phyloP scores from a whole-genome alignment of 1,140 invertebrate species.

The Drosophila azteca region DNA sequence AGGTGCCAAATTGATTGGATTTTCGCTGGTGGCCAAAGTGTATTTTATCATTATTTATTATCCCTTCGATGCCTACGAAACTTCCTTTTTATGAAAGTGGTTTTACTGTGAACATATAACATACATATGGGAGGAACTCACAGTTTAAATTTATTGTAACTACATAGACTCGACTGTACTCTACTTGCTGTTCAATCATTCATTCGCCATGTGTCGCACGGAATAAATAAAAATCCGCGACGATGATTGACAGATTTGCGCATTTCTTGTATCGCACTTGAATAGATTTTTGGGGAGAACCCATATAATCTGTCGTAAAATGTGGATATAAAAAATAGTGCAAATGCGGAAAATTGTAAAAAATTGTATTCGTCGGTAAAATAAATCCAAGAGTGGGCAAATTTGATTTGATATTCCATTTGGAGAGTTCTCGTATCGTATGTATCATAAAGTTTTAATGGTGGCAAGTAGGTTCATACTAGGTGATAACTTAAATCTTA shows the following conservation, averaged over 20 bases:
- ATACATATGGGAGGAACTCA: too few species aligned
- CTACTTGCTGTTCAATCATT: constrained; percentile 16
- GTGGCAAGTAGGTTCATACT: too few species aligned
- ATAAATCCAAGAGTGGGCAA: too few species aligned
- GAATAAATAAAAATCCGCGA: constrained; percentile 24
- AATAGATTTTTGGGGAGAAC: constrained; percentile 21
- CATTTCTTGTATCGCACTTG: constrained; percentile 39
- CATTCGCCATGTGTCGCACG: constrained; percentile 33
- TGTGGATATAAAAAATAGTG: constrained; percentile 33
- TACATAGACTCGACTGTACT: not conserved
- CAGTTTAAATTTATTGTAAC: constrained; percentile 12
- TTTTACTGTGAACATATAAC: not conserved
- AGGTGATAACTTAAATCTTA: too few species aligned
- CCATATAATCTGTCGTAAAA: constrained; percentile 31
- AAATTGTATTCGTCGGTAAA: too few species aligned
- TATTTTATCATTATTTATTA: constrained; percentile 26
- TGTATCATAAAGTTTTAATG: too few species aligned
- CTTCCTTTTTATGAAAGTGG: not conserved
- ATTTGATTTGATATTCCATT: too few species aligned
- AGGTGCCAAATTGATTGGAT: constrained; percentile 5
- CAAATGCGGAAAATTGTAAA: not conserved
- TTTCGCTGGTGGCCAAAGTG: not conserved
- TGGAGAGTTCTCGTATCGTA: too few species aligned
- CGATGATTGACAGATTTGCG: constrained; percentile 51
- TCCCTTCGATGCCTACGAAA: not conserved